Evolutionary conservation across 2,113 vertebrate species (phyloP).

Genomic region (Etia nguti): DNA sequence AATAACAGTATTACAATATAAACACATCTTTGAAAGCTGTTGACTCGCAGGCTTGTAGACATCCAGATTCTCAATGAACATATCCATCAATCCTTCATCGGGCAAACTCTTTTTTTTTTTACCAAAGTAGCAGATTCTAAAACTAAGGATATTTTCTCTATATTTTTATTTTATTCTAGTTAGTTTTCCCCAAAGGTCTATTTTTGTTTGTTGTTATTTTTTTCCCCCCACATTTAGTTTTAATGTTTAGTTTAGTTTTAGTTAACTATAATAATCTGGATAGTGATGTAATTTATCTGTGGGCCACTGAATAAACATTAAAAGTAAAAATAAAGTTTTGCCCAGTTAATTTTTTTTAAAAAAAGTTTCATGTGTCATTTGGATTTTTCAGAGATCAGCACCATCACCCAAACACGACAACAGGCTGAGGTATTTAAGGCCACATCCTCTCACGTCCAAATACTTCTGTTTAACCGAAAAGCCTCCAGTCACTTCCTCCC

Average conservation of each 20-base stretch:
- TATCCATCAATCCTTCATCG: no score
- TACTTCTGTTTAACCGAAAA: neutral
- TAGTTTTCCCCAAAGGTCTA: no score
- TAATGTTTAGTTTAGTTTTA: no score
- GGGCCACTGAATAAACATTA: neutral
- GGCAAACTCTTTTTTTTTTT: no score
- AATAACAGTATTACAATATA: neutral
- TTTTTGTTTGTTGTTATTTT: no score
- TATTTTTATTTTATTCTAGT: no score
- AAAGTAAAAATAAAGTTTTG: neutral
- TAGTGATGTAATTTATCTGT: neutral
- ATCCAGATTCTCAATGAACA: no score
- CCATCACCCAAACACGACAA: neutral
- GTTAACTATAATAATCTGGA: no score
- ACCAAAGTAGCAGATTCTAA: no score
- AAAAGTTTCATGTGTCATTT: neutral
- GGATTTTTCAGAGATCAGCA: neutral
- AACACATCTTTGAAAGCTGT: neutral
- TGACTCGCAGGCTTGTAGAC: no score
- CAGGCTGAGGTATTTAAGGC: neutral
- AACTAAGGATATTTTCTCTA: no score
- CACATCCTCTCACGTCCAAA: neutral
- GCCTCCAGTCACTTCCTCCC: neutral
- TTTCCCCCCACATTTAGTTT: no score
- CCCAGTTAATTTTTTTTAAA: neutral